These are phyloP conservation scores for Perca fluviatilis DNA, from an alignment of 2,113 vertebrate genomes.

Conservation along the genomic window DNA sequence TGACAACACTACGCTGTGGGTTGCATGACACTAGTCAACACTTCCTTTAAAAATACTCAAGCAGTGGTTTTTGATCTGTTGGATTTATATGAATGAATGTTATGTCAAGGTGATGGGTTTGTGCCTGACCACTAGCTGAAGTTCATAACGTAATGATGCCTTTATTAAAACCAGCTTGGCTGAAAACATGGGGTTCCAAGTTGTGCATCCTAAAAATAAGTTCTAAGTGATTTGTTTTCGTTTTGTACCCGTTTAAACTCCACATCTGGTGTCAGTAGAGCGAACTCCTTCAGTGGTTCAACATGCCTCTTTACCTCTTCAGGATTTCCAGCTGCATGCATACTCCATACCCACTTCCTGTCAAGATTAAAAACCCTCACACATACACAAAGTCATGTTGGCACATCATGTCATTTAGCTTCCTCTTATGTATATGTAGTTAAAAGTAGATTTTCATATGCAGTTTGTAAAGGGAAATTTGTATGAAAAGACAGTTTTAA, in stretches of 20 bases:
- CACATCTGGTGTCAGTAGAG: constrained; percentile 32
- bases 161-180: constrained; percentile 48
- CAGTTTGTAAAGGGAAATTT: constrained; percentile 59
- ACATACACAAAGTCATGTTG: constrained; percentile 19
- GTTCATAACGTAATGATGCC: constrained; percentile 48
- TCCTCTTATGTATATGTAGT: constrained; percentile 32
- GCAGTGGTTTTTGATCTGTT: constrained; percentile 20
- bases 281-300: background rate
- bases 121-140: constrained; percentile 30
- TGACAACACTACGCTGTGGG: background rate
- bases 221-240: constrained; percentile 9
- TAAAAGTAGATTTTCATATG: constrained; percentile 48
- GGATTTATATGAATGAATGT: constrained; percentile 48
- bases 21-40: background rate
- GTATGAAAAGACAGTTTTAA: constrained; percentile 47
- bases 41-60: background rate
- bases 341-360: background rate
- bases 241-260: constrained; percentile 9
- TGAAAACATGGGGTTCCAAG: background rate
- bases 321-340: constrained; percentile 37
- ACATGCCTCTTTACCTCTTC: constrained; percentile 2
- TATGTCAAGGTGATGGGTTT: constrained; percentile 27
- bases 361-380: constrained; percentile 4
- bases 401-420: constrained; percentile 28
- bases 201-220: constrained; percentile 1